These are phyloP conservation scores for Hirundo rustica DNA, from an alignment of 2,797 vertebrate genomes.

Conservation along the genomic window DNA sequence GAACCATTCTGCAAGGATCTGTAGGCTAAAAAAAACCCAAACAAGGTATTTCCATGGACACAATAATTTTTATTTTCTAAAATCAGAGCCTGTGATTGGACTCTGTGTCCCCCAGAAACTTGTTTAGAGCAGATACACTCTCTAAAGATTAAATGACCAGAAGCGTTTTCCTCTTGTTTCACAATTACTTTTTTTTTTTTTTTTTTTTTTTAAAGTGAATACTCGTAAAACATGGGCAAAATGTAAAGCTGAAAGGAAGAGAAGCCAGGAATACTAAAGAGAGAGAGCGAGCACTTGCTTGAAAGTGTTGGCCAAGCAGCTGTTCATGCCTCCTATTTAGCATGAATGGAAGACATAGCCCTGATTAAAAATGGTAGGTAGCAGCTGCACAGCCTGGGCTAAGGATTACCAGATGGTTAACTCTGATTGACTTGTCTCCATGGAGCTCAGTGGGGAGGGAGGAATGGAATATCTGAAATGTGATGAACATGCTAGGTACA, in stretches of 20 bases:
- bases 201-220: not conserved
- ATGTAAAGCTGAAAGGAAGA: constrained; percentile 57
- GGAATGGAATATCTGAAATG: constrained; percentile 68
- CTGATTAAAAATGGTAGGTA: constrained; percentile 75
- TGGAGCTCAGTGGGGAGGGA: constrained; percentile 63
- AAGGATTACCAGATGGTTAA: constrained; percentile 79
- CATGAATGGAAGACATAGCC: constrained; percentile 72
- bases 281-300: constrained; percentile 14
- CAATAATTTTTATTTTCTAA: not conserved
- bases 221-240: constrained; percentile 57
- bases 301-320: constrained; percentile 68
- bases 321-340: constrained; percentile 71
- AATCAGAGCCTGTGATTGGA: not conserved
- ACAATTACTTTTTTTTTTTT: not conserved
- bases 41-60: not conserved
- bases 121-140: not conserved
- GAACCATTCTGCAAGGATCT: not conserved
- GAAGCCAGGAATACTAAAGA: constrained; percentile 65
- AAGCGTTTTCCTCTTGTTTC: constrained; percentile 11
- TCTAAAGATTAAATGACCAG: constrained; percentile 4
- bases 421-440: constrained; percentile 78
- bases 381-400: constrained; percentile 78
- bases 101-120: not conserved
- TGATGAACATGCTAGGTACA: constrained; percentile 71
- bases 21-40: not conserved